Percentiles rank a stretch among this genome's conserved stretches.
Conservation (phyloP, 1,140 invertebrate genomes). For the Metopolophium dirhodum region DNA sequence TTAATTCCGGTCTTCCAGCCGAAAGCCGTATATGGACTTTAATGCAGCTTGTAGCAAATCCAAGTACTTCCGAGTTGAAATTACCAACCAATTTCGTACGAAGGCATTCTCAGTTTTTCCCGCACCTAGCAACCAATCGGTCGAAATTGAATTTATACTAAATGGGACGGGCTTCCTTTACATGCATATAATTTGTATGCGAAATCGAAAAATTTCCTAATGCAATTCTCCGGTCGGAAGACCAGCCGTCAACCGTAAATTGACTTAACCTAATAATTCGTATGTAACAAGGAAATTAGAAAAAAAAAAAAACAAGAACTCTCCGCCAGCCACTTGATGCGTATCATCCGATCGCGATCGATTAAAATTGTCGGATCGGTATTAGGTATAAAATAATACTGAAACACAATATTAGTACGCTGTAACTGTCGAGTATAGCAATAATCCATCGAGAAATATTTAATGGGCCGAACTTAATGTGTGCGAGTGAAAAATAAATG, state of each 20-base stretch:
- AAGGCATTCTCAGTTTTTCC: not conserved
- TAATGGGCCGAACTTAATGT: not conserved
- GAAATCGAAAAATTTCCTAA: not conserved
- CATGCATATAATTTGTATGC: not conserved
- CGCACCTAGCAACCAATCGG: not conserved
- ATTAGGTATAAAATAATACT: not conserved
- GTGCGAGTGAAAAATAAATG: not conserved
- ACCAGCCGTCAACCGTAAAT: not conserved
- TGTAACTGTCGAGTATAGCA: not conserved
- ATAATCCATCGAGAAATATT: not conserved
- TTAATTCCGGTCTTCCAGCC: not conserved
- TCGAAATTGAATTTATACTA: constrained; percentile 21
- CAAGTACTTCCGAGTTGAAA: not conserved
- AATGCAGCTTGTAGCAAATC: not conserved
- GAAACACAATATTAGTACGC: not conserved
- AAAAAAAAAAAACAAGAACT: not conserved
- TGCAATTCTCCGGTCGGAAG: not conserved
- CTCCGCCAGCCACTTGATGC: not conserved
- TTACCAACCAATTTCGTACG: not conserved
- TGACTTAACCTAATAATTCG: not conserved
- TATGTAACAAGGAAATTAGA: not conserved
- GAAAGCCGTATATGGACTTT: not conserved
- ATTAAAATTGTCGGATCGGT: not conserved
- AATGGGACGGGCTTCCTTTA: not conserved
- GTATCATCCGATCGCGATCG: not conserved